phyloP scores from a whole-genome alignment of 2,888 invertebrate genomes.

The Acleris laterana region DNA sequence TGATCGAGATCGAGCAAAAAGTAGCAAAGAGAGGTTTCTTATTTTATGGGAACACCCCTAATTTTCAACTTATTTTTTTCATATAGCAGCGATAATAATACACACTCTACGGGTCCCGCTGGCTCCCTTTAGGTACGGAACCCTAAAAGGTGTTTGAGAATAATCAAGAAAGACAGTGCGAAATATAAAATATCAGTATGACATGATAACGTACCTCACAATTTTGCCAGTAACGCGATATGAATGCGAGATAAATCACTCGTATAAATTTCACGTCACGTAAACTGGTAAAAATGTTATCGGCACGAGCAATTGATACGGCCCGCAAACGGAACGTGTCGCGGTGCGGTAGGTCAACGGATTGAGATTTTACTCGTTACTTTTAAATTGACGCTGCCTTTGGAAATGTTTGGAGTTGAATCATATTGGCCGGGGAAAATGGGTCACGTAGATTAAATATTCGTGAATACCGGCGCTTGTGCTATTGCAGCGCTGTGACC shows the following conservation, averaged over 20 bases:
- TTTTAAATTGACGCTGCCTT: constrained; percentile 15
- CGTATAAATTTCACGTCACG: constrained; percentile 82
- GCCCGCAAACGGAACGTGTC: constrained; percentile 63
- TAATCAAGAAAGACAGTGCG: constrained; percentile 58
- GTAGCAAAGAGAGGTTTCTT: no score
- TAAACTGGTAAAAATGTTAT: constrained; percentile 81
- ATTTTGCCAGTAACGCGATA: constrained; percentile 75
- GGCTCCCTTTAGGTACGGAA: background rate
- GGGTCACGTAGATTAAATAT: no score
- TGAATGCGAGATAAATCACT: constrained; percentile 81
- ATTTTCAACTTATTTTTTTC: no score
- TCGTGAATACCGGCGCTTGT: no score
- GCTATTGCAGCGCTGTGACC: no score
- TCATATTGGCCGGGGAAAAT: no score
- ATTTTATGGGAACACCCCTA: no score
- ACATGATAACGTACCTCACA: constrained; percentile 75
- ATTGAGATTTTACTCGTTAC: constrained; percentile 50
- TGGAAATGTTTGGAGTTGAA: background rate
- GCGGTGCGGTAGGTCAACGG: constrained; percentile 67
- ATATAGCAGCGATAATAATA: no score
- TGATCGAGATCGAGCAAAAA: no score
- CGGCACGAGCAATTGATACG: constrained; percentile 76
- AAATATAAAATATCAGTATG: constrained; percentile 60
- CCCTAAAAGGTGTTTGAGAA: background rate
- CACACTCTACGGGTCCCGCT: background rate